These are phyloP conservation scores for Calidris pugnax DNA, from an alignment of 2,113 vertebrate genomes.

Conservation along the genomic window DNA sequence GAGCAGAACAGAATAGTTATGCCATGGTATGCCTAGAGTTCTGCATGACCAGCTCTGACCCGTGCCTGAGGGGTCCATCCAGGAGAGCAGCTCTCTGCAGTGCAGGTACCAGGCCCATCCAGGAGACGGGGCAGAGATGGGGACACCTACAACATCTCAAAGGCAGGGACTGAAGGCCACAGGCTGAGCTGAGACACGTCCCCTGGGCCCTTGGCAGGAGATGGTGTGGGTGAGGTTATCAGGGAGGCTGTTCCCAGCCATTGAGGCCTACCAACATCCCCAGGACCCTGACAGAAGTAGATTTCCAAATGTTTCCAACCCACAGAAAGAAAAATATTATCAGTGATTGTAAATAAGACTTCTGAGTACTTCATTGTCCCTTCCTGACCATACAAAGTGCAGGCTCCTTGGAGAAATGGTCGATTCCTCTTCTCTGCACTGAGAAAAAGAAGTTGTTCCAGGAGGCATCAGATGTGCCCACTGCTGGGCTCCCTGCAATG, in stretches of 20 bases:
- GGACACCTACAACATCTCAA: no score
- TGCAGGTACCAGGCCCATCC: neutral
- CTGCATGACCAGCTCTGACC: rapidly evolving
- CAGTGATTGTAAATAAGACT: neutral
- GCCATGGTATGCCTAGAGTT: neutral
- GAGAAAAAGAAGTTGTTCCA: neutral
- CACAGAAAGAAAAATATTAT: neutral
- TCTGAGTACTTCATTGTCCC: neutral
- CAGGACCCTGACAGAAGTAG: neutral
- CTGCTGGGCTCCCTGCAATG: neutral
- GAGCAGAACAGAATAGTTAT: neutral
- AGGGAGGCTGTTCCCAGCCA: neutral
- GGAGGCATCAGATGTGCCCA: neutral
- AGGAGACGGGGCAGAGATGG: neutral
- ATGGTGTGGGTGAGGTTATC: neutral
- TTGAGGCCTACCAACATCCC: neutral
- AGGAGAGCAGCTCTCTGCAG: neutral
- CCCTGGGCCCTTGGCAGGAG: neutral
- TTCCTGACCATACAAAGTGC: neutral
- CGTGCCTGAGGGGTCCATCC: neutral
- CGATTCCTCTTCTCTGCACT: neutral
- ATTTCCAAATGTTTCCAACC: neutral
- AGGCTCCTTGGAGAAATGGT: neutral
- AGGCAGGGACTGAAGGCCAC: neutral
- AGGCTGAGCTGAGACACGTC: neutral